A percentile compares a stretch with the other conserved stretches of the same genome.
Evolutionary conservation across 2,888 invertebrate species (phyloP).

Genomic region (Mimas tiliae): DNA sequence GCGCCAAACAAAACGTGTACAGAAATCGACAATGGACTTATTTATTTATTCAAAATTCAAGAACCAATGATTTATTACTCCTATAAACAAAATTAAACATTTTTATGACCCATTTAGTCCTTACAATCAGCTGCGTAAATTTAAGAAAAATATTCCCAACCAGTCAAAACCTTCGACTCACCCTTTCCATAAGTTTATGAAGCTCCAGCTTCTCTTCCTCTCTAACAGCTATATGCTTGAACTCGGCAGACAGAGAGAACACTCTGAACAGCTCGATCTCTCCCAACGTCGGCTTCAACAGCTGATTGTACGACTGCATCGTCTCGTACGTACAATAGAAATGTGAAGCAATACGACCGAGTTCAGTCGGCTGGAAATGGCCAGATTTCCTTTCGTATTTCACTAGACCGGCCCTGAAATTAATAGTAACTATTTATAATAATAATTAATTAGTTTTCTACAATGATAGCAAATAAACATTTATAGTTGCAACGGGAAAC

Average conservation of each 20-base stretch:
- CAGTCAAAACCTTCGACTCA: constrained; percentile 39
- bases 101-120: no score
- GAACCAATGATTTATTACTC: no score
- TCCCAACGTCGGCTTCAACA: constrained; percentile 97
- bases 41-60: no score
- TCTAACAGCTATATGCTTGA: constrained; percentile 95
- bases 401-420: constrained; percentile 92
- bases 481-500: background rate
- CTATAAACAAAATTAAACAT: no score
- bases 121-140: background rate
- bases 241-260: constrained; percentile 99
- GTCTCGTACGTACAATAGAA: constrained; percentile 99
- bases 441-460: background rate
- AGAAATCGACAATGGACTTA: no score
- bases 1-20: no score
- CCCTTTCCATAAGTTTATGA: constrained; percentile 93
- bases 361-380: constrained; percentile 94
- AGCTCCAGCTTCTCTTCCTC: constrained; percentile 99
- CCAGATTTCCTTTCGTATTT: constrained; percentile 98
- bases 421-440: background rate
- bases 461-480: background rate
- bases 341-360: constrained; percentile 98
- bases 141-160: constrained; percentile 1
- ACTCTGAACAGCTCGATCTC: constrained; percentile 99
- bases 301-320: constrained; percentile 98